Percentiles rank a stretch among this genome's conserved stretches.
Conservation (phyloP, 1,140 invertebrate genomes). For the Paraescarpia echinospica region DNA sequence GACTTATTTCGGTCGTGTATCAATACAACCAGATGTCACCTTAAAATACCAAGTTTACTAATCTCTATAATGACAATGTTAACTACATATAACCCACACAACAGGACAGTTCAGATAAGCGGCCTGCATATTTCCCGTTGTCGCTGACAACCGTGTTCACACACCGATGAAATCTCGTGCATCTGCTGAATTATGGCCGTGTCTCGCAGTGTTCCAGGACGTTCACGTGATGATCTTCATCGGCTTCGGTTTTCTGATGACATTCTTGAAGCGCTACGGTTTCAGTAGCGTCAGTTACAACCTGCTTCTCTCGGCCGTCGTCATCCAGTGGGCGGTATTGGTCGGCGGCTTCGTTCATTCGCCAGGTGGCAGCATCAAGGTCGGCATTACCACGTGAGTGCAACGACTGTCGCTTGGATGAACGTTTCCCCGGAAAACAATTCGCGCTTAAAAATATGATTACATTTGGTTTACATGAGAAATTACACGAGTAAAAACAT, state of each 20-base stretch:
- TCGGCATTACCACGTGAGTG: constrained; percentile 25
- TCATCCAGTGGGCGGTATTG: constrained; percentile 47
- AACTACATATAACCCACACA: neutral
- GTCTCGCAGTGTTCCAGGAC: constrained; percentile 38
- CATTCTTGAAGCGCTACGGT: constrained; percentile 83
- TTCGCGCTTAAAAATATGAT: too few relatives aligned
- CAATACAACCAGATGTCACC: neutral
- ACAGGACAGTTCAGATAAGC: neutral
- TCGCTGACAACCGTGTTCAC: neutral
- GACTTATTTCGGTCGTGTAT: neutral
- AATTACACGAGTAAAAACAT: too few relatives aligned
- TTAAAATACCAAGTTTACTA: neutral
- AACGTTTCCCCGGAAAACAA: too few relatives aligned
- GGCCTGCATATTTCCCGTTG: neutral
- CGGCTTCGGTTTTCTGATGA: constrained; percentile 93
- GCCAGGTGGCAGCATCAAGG: constrained; percentile 2
- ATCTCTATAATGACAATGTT: neutral
- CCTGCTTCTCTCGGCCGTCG: constrained; percentile 34
- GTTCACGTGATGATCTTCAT: constrained; percentile 86
- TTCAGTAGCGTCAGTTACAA: constrained; percentile 66
- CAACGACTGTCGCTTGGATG: too few relatives aligned
- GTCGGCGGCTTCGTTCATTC: constrained; percentile 47
- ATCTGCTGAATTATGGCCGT: constrained; percentile 29
- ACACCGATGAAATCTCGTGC: neutral
- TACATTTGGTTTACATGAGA: too few relatives aligned